Conservation (phyloP, 2,113 vertebrate genomes). For the Plotosus lineatus region DNA sequence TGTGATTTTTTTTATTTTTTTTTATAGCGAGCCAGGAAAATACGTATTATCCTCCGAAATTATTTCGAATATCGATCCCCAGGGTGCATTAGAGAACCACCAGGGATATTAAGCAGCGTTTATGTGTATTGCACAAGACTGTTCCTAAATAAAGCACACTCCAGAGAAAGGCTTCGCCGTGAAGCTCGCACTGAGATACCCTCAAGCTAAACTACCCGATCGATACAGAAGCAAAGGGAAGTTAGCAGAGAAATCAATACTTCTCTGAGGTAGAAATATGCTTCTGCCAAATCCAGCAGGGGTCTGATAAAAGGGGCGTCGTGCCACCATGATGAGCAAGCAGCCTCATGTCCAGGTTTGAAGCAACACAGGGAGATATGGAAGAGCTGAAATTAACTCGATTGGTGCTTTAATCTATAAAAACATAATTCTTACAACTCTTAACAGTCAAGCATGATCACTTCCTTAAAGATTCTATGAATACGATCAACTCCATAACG, state of each 20-base stretch:
- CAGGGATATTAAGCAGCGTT: slow-evolving; percentile 6
- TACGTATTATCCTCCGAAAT: slow-evolving; percentile 4
- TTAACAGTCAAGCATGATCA: background rate
- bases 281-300: slow-evolving; percentile 42
- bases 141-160: slow-evolving; percentile 34
- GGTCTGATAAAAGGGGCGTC: slow-evolving; percentile 20
- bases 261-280: slow-evolving; percentile 42
- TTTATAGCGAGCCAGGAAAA: background rate
- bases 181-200: slow-evolving; percentile 40
- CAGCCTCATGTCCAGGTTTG: background rate
- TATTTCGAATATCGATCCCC: slow-evolving; percentile 19
- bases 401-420: background rate
- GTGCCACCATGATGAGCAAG: background rate
- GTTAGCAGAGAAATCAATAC: slow-evolving; percentile 41
- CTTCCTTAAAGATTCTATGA: background rate
- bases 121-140: slow-evolving; percentile 9
- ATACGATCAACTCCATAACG: too few relatives aligned
- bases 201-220: slow-evolving; percentile 39
- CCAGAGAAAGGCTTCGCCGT: slow-evolving; percentile 11
- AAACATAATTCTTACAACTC: background rate
- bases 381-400: background rate
- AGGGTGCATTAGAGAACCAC: slow-evolving; percentile 12
- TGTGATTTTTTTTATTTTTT: background rate
- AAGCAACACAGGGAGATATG: background rate
- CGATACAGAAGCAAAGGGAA: slow-evolving; percentile 39